Conservation (phyloP, 92 coral and sea anemone genomes). For the Paramuricea clavata region DNA sequence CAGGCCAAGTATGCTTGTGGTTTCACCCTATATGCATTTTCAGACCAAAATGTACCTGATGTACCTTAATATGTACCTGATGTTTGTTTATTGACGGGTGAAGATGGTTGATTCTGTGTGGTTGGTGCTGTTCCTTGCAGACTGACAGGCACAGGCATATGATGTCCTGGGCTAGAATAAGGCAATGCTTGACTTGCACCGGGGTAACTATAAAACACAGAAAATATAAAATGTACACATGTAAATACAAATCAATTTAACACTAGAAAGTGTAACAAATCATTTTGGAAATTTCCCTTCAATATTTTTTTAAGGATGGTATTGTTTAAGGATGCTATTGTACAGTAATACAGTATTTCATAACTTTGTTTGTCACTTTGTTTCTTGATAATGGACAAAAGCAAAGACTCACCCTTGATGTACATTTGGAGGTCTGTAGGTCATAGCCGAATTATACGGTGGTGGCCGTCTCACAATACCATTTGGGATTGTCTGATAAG, state of each 20-base stretch:
- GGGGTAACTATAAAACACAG: neutral
- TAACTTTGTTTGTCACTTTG: no score
- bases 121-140: conserved; percentile 10
- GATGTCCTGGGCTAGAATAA: neutral
- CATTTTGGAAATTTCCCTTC: no score
- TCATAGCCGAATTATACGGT: conserved; percentile 42
- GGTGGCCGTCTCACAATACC: neutral
- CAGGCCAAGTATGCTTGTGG: neutral
- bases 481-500: conserved; percentile 71
- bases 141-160: neutral
- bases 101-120: neutral
- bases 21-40: neutral
- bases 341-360: no score
- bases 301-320: no score
- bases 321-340: no score
- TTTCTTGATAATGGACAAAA: neutral
- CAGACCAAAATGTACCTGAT: no score
- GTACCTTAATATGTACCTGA: neutral
- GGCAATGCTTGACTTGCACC: neutral
- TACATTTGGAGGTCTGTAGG: conserved; percentile 68
- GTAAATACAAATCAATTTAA: no score
- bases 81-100: neutral
- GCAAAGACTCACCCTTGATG: conserved; percentile 49
- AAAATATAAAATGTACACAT: neutral
- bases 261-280: no score